Conservation (phyloP, 2,888 invertebrate species). For the Parelbella ahira region DNA sequence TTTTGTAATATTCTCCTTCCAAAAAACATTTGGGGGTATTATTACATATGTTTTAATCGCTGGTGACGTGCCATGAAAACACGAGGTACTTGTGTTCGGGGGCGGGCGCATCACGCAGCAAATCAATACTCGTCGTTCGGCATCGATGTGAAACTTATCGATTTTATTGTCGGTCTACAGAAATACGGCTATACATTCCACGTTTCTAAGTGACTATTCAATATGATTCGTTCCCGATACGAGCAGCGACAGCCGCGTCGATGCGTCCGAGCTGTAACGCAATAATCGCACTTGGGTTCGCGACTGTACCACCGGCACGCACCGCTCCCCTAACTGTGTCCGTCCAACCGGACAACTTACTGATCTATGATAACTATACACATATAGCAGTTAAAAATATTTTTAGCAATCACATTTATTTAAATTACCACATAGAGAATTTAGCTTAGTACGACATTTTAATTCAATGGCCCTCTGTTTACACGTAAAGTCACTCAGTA, state of each 20-base stretch:
- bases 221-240: too few species aligned
- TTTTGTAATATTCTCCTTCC: constrained; percentile 24
- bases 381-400: constrained; percentile 76
- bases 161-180: too few species aligned
- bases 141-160: not conserved
- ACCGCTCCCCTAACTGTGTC: constrained; percentile 43
- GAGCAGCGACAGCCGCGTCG: too few species aligned
- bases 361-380: constrained; percentile 66
- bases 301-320: constrained; percentile 27
- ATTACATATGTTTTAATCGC: too few species aligned
- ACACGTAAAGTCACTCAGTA: constrained; percentile 81
- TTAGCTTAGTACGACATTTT: constrained; percentile 79
- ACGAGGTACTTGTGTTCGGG: constrained; percentile 15
- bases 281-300: constrained; percentile 11
- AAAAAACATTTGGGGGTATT: too few species aligned
- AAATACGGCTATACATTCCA: too few species aligned
- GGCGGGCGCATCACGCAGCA: constrained; percentile 16
- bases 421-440: constrained; percentile 78
- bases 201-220: too few species aligned
- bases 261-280: constrained; percentile 8
- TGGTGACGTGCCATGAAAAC: constrained; percentile 34
- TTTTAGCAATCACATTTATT: constrained; percentile 77
- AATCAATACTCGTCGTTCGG: too few species aligned
- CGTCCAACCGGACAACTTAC: too few species aligned
- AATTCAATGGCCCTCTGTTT: constrained; percentile 79